Evolutionary conservation across 2,797 vertebrate genomes (phyloP).

Genomic region (Euphonia xanthogaster): DNA sequence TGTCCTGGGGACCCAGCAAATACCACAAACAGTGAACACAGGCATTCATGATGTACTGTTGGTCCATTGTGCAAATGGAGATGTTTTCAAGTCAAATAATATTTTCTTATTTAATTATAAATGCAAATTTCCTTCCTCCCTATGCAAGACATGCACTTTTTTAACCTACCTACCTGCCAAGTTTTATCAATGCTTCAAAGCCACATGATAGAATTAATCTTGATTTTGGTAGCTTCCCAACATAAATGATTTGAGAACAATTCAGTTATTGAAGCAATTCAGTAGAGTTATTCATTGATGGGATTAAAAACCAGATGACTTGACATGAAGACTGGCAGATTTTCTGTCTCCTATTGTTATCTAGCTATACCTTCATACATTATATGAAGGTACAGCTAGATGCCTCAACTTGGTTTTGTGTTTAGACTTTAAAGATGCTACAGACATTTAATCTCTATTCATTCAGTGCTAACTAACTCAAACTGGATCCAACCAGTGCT

Average conservation of each 20-base stretch:
- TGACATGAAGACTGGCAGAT: not conserved
- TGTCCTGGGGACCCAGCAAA: not conserved
- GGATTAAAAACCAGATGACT: not conserved
- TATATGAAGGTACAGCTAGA: not conserved
- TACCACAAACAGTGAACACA: not conserved
- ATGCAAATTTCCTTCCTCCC: not conserved
- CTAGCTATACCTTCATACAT: not conserved
- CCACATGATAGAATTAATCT: not conserved
- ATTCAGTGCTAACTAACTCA: not conserved
- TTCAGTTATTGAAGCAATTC: not conserved
- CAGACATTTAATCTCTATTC: not conserved
- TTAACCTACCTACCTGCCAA: not conserved
- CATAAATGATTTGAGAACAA: not conserved
- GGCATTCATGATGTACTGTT: accelerated
- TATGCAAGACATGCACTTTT: not conserved
- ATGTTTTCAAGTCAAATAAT: not conserved
- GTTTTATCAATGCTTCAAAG: not conserved
- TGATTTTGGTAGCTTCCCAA: not conserved
- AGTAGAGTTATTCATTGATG: not conserved
- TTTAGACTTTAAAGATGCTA: not conserved
- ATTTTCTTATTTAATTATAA: not conserved
- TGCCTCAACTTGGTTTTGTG: not conserved
- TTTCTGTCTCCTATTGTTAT: not conserved
- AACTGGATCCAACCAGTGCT: not conserved
- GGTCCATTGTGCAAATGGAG: not conserved